Evolutionary conservation across 2,888 invertebrate species (phyloP).

Genomic region (Ellobium chinense): DNA sequence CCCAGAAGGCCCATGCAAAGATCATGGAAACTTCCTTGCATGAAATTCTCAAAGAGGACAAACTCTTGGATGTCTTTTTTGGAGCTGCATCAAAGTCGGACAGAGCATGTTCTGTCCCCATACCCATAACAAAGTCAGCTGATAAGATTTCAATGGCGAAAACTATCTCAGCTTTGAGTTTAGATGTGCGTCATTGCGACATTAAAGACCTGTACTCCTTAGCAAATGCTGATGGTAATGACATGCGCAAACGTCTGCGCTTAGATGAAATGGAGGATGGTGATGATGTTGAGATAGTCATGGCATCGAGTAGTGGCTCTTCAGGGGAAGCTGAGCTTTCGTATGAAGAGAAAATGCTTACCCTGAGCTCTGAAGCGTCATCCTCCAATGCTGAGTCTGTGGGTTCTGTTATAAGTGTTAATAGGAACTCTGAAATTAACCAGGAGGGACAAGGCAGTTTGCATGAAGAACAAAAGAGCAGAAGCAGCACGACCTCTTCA

Average conservation of each 20-base stretch:
- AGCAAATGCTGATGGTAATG: constrained; percentile 40
- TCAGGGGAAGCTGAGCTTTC: not conserved
- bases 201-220: constrained; percentile 38
- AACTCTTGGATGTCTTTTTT: constrained; percentile 31
- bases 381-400: not conserved
- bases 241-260: constrained; percentile 3
- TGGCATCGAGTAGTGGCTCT: not conserved
- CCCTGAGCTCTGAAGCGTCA: not conserved
- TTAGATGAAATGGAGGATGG: not conserved
- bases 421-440: not conserved
- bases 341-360: not conserved
- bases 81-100: not conserved
- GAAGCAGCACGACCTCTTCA: not conserved
- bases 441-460: not conserved
- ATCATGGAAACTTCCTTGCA: not conserved
- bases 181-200: constrained; percentile 24
- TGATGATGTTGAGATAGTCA: not conserved
- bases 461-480: not conserved
- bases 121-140: not conserved
- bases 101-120: not conserved
- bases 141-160: constrained; percentile 30
- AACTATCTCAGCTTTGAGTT: constrained; percentile 28
- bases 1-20: not conserved
- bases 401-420: not conserved
- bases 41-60: constrained; percentile 31